Conservation (phyloP, 1,140 invertebrate genomes). For the Phenacoccus solenopsis region DNA sequence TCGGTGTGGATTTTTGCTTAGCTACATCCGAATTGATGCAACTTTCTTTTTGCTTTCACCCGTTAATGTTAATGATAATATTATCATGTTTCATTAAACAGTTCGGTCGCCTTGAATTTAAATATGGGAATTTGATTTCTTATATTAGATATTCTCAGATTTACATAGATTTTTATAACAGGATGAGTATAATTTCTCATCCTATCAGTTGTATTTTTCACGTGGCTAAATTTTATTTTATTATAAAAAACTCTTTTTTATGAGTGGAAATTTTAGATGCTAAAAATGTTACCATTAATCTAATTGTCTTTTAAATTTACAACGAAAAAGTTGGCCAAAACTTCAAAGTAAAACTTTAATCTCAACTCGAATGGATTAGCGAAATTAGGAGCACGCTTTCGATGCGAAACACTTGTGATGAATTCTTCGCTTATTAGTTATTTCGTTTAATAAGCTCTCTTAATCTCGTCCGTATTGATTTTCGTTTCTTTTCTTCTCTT, state of each 20-base stretch:
- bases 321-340: too few species aligned
- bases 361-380: neutral
- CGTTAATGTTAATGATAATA: neutral
- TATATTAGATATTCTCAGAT: too few species aligned
- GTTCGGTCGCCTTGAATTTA: neutral
- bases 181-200: too few species aligned
- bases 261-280: too few species aligned
- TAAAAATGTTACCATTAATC: too few species aligned
- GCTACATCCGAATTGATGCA: neutral
- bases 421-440: conserved; percentile 2
- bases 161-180: too few species aligned
- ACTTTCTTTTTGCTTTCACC: neutral
- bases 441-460: neutral
- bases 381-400: neutral
- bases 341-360: neutral
- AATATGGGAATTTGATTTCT: neutral
- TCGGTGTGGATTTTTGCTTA: neutral
- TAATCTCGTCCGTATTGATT: neutral
- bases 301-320: too few species aligned
- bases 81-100: neutral
- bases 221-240: too few species aligned
- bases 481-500: too few species aligned
- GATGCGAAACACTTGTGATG: neutral
- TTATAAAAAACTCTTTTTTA: too few species aligned
- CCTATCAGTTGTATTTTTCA: too few species aligned